Conservation (phyloP, 2,888 invertebrate species). For the Coelopa pilipes region DNA sequence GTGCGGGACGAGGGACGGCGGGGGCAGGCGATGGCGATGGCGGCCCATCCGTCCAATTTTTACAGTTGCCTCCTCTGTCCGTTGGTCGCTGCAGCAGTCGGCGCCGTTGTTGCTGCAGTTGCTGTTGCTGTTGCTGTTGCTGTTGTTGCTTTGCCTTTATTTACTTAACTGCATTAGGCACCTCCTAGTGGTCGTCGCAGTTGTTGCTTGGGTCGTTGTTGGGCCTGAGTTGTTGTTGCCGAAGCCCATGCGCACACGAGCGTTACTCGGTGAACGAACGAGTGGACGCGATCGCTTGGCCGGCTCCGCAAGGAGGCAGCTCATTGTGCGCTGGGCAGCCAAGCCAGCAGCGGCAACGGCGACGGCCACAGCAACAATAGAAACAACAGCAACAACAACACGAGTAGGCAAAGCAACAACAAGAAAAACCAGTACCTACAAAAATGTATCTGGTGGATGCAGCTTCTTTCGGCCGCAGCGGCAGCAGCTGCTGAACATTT, state of each 20-base stretch:
- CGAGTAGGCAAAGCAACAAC: constrained; percentile 8
- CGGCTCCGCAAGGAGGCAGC: not conserved
- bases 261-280: constrained; percentile 23
- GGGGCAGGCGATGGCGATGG: constrained; percentile 10
- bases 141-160: constrained; percentile 10
- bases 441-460: constrained; percentile 1
- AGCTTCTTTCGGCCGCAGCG: not conserved
- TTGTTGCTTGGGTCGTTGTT: not conserved
- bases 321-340: not conserved
- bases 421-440: constrained; percentile 8
- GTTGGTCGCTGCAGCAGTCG: not conserved
- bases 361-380: constrained; percentile 1
- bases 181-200: not conserved
- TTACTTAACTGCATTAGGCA: constrained; percentile 23
- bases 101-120: constrained; percentile 1
- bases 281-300: not conserved
- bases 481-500: constrained; percentile 11
- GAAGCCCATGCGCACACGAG: constrained; percentile 27
- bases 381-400: constrained; percentile 16
- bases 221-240: constrained; percentile 4
- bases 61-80: constrained; percentile 23
- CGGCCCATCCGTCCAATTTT: constrained; percentile 63
- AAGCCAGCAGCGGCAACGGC: not conserved
- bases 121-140: constrained; percentile 10
- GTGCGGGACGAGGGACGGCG: too few species aligned